Conservation (phyloP, 1,140 invertebrate species). For the Chrysopa pallens region DNA sequence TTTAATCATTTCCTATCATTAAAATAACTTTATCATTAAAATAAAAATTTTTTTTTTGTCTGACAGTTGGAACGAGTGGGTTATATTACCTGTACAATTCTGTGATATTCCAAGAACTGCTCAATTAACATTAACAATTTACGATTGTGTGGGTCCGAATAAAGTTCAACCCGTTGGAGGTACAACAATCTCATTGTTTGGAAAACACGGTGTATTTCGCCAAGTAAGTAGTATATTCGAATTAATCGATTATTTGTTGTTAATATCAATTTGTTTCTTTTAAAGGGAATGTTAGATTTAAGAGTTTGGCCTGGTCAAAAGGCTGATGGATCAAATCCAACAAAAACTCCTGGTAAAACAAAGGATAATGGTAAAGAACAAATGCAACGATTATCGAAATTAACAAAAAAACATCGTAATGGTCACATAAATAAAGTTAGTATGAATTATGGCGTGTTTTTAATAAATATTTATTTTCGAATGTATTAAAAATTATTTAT, state of each 20-base stretch:
- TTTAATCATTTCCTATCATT: constrained; percentile 8
- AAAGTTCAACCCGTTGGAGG: constrained; percentile 72
- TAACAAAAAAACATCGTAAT: constrained; percentile 87
- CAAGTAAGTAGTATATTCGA: constrained; percentile 30
- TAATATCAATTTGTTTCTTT: constrained; percentile 9
- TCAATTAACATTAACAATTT: constrained; percentile 78
- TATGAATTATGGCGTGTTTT: neutral
- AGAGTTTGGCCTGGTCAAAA: constrained; percentile 63
- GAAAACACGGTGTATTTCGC: constrained; percentile 78
- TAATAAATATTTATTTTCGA: neutral
- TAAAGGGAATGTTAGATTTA: constrained; percentile 57
- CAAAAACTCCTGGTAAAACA: constrained; percentile 70
- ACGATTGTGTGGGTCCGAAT: constrained; percentile 77
- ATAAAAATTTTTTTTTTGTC: constrained; percentile 4
- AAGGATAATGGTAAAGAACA: constrained; percentile 61
- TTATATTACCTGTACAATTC: constrained; percentile 78
- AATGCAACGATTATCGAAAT: constrained; percentile 75
- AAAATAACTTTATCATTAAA: constrained; percentile 1
- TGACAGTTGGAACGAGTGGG: constrained; percentile 94
- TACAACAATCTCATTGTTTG: constrained; percentile 79
- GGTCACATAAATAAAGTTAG: constrained; percentile 75
- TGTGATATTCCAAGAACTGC: constrained; percentile 83
- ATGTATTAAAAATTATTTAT: constrained; percentile 9
- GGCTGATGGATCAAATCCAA: constrained; percentile 47
- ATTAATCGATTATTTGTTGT: constrained; percentile 3